phyloP scores from a whole-genome alignment of 2,888 invertebrate genomes.

The Heteromyza rotundicornis region DNA sequence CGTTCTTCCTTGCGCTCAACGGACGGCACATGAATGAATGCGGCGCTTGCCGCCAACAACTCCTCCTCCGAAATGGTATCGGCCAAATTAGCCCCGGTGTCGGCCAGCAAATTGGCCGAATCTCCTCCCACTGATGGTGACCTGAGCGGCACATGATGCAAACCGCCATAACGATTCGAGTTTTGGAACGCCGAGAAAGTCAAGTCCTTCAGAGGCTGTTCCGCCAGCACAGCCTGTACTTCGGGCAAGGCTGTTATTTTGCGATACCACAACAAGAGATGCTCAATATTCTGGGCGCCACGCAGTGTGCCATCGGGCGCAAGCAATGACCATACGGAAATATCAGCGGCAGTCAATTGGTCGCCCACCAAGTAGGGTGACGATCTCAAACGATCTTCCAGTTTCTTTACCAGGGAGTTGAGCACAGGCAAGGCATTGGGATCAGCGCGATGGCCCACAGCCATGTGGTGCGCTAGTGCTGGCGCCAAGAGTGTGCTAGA shows the following conservation, averaged over 20 bases:
- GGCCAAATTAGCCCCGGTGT: conserved; percentile 62
- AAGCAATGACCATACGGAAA: conserved; percentile 75
- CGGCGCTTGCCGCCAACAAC: conserved; percentile 66
- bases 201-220: conserved; percentile 54
- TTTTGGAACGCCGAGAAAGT: conserved; percentile 59
- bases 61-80: conserved; percentile 68
- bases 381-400: conserved; percentile 66
- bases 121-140: conserved; percentile 51
- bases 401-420: conserved; percentile 65
- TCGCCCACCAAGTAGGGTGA: conserved; percentile 69
- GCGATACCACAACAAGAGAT: conserved; percentile 70
- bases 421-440: conserved; percentile 68
- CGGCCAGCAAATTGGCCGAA: conserved; percentile 49
- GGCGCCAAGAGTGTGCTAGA: conserved; percentile 69
- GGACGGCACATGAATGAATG: conserved; percentile 65
- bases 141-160: conserved; percentile 61
- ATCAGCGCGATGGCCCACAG: conserved; percentile 64
- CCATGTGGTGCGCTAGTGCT: conserved; percentile 65
- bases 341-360: conserved; percentile 71
- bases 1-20: conserved; percentile 41
- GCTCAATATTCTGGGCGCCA: conserved; percentile 65
- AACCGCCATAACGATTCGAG: conserved; percentile 64
- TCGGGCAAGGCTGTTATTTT: conserved; percentile 66
- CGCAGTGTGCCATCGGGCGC: conserved; percentile 72
- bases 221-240: conserved; percentile 65